These are phyloP conservation scores for Argyresthia goedartella DNA, from an alignment of 2,888 invertebrate genomes.

Conservation along the genomic window DNA sequence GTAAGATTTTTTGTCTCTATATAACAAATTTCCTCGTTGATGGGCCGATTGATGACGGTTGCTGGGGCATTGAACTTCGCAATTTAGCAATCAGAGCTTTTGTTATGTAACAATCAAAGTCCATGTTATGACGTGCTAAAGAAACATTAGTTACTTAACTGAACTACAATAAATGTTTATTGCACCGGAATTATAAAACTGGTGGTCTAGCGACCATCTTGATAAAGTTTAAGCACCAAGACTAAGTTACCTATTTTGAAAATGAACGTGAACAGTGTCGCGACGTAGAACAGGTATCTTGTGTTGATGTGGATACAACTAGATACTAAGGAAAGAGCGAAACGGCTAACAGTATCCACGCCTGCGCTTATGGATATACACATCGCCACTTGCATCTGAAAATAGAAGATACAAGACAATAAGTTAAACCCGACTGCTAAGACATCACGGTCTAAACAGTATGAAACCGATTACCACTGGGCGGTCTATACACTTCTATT, in stretches of 20 bases:
- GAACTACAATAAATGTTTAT: neutral
- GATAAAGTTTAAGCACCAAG: no score
- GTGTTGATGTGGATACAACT: conserved; percentile 38
- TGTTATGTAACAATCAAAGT: neutral
- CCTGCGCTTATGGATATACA: conserved; percentile 54
- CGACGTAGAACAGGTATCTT: conserved; percentile 39
- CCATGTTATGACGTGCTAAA: neutral
- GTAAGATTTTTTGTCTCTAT: no score
- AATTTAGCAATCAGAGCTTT: no score
- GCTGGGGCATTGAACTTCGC: no score
- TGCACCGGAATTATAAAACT: no score
- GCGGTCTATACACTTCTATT: no score
- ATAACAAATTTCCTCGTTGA: no score
- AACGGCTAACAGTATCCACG: conserved; percentile 52
- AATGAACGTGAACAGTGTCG: conserved; percentile 40
- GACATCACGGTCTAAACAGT: no score
- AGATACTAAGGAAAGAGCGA: conserved; percentile 41
- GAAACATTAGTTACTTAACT: neutral
- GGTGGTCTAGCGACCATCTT: no score
- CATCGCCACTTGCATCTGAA: conserved; percentile 48
- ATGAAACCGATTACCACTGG: no score
- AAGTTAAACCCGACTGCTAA: no score
- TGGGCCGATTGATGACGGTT: no score
- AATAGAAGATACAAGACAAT: conserved; percentile 8
- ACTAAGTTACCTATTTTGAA: conserved; percentile 29